A percentile compares a stretch with the other conserved stretches of the same genome.
phyloP scores from a whole-genome alignment of 2,113 vertebrate genomes.

The Pluvialis apricaria region DNA sequence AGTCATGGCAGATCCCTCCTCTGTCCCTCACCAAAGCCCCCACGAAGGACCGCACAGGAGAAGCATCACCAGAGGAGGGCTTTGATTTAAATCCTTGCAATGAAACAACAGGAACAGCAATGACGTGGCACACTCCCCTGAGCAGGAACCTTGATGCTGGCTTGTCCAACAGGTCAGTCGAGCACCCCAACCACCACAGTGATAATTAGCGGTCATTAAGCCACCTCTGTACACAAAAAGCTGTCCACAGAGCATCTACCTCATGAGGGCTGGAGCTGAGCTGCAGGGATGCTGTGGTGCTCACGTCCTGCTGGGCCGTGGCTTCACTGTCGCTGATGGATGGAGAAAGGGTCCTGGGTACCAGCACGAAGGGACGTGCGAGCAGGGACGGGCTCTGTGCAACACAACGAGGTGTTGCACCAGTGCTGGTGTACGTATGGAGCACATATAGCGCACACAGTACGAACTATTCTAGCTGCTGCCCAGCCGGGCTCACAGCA shows the following conservation, averaged over 20 bases:
- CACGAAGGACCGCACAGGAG: rapidly evolving
- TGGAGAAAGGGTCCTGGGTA: not conserved
- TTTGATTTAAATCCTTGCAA: not conserved
- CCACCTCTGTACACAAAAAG: not conserved
- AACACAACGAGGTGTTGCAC: rapidly evolving
- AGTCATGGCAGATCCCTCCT: not conserved
- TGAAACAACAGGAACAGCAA: not conserved
- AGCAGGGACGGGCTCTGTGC: not conserved
- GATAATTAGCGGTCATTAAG: not conserved
- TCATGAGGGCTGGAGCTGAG: not conserved
- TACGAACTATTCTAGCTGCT: not conserved
- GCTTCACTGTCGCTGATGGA: not conserved
- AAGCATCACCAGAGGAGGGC: not conserved
- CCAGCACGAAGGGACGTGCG: rapidly evolving
- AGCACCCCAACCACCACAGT: not conserved
- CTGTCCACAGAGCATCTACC: not conserved
- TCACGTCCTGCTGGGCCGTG: not conserved
- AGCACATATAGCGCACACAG: rapidly evolving
- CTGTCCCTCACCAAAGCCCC: not conserved
- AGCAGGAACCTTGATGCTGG: not conserved
- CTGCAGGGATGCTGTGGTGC: not conserved
- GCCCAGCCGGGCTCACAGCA: not conserved
- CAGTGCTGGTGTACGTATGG: rapidly evolving
- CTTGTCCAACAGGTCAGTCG: not conserved
- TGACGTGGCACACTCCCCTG: rapidly evolving